Evolutionary conservation across 2,888 invertebrate species (phyloP).

Genomic region (Proisotoma minuta): DNA sequence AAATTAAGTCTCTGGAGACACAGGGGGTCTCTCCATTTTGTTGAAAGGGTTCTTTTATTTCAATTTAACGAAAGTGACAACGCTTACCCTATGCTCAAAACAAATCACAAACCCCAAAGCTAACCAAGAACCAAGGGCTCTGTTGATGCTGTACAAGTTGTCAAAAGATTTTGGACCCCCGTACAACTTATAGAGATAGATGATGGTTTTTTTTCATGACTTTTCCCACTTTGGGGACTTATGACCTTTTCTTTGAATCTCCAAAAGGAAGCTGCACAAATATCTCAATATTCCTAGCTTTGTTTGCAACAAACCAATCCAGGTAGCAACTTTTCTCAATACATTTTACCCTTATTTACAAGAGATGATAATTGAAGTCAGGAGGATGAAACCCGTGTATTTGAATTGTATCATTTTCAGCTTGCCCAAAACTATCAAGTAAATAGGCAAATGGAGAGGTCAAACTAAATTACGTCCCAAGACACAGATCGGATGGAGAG

Average conservation of each 20-base stretch:
- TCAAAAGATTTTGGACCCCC: conserved; percentile 41
- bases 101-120: conserved; percentile 16
- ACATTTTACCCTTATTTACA: too few relatives aligned
- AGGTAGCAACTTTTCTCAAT: too few relatives aligned
- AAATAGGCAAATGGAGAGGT: neutral
- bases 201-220: conserved; percentile 14
- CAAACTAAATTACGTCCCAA: neutral
- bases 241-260: conserved; percentile 7
- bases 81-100: conserved; percentile 5
- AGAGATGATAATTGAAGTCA: too few relatives aligned
- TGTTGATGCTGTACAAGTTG: conserved; percentile 34
- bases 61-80: conserved; percentile 45
- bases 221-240: conserved; percentile 7
- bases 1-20: conserved; percentile 42
- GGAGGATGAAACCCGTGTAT: too few relatives aligned
- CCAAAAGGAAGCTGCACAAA: neutral
- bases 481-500: neutral
- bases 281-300: too few relatives aligned
- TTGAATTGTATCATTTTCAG: too few relatives aligned
- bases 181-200: conserved; percentile 36
- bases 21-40: conserved; percentile 1
- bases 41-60: conserved; percentile 41
- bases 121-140: conserved; percentile 3
- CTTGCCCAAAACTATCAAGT: too few relatives aligned
- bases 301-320: too few relatives aligned